Conservation (phyloP, 2,888 invertebrate species). For the Drosophila sordidula region DNA sequence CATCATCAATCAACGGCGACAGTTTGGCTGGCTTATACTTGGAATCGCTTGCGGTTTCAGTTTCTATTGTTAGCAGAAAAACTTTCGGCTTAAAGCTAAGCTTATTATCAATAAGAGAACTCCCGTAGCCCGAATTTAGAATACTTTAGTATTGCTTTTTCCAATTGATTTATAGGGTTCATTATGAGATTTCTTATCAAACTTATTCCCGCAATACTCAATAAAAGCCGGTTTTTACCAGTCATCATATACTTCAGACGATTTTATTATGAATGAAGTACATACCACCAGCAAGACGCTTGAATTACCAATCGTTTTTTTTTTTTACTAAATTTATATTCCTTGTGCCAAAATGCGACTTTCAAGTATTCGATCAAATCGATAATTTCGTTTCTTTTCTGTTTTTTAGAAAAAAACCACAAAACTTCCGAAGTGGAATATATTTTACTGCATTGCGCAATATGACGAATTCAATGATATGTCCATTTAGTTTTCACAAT, state of each 20-base stretch:
- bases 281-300: neutral
- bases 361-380: slow-evolving; percentile 2
- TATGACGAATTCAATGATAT: too few relatives aligned
- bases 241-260: neutral
- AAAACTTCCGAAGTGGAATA: too few relatives aligned
- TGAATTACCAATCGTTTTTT: neutral
- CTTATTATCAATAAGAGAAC: neutral
- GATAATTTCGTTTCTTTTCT: too few relatives aligned
- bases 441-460: too few relatives aligned
- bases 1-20: slow-evolving; percentile 54
- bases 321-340: neutral
- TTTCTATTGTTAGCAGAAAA: slow-evolving; percentile 1
- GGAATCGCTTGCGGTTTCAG: slow-evolving; percentile 6
- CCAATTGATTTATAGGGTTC: neutral
- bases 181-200: neutral
- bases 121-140: neutral
- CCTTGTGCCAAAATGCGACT: neutral
- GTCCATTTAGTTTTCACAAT: too few relatives aligned
- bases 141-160: neutral
- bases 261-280: neutral
- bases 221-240: neutral
- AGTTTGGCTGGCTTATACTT: slow-evolving; percentile 32
- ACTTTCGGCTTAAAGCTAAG: slow-evolving; percentile 1
- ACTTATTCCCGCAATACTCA: neutral
- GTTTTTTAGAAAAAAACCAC: too few relatives aligned